Evolutionary conservation across 2,797 vertebrate species (phyloP).

Genomic region (Euthynnus affinis): DNA sequence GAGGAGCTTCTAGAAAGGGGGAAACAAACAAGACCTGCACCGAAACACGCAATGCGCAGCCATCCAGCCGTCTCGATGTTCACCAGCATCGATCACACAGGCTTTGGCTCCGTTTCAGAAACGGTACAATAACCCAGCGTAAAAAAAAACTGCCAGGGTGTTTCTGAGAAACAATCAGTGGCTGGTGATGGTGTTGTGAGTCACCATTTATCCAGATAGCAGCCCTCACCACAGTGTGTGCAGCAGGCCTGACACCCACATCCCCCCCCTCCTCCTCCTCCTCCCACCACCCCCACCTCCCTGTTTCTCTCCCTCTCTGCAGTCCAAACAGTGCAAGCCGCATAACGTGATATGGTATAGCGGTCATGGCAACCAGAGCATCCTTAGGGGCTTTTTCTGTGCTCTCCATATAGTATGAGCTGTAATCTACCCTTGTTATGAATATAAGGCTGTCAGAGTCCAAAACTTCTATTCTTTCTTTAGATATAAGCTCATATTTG

Average conservation of each 20-base stretch:
- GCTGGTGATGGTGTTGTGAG: constrained; percentile 59
- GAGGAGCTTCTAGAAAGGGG: not conserved
- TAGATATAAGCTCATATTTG: not conserved
- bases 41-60: constrained; percentile 61
- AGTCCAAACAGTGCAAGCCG: constrained; percentile 62
- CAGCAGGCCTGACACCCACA: constrained; percentile 47
- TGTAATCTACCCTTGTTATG: constrained; percentile 22
- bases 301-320: constrained; percentile 50
- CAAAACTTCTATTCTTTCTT: not conserved
- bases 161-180: constrained; percentile 64
- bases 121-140: not conserved
- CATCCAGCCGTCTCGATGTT: not conserved
- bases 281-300: constrained; percentile 26
- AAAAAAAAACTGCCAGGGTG: constrained; percentile 30
- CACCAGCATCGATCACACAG: constrained; percentile 36
- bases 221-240: constrained; percentile 40
- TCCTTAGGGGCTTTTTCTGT: constrained; percentile 36
- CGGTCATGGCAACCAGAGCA: constrained; percentile 55
- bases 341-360: constrained; percentile 55
- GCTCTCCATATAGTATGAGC: constrained; percentile 14
- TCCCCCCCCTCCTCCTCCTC: not conserved
- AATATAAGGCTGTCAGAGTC: constrained; percentile 11
- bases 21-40: constrained; percentile 24
- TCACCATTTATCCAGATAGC: constrained; percentile 62
- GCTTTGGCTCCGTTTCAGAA: constrained; percentile 36